phyloP scores from a whole-genome alignment of 2,797 vertebrate genomes.

The Etheostoma perlongum region DNA sequence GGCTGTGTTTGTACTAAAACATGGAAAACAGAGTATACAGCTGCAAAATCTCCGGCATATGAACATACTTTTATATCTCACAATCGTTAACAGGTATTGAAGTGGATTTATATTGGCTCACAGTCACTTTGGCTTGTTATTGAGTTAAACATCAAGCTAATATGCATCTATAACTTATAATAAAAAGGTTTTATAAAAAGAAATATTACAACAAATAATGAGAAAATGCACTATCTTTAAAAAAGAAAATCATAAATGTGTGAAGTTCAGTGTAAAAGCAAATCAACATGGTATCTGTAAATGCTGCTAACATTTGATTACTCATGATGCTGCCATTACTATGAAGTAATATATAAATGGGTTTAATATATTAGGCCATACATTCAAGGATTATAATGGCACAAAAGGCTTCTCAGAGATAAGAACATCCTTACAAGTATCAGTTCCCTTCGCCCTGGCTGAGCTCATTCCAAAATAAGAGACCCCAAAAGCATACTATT shows the following conservation, averaged over 20 bases:
- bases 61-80: neutral
- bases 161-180: slow-evolving; percentile 2
- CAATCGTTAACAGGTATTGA: slow-evolving; percentile 9
- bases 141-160: slow-evolving; percentile 24
- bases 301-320: slow-evolving; percentile 1
- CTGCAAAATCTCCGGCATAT: neutral
- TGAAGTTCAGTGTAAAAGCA: slow-evolving; percentile 41
- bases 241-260: neutral
- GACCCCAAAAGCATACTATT: neutral
- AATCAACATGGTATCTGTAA: slow-evolving; percentile 10
- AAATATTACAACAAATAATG: slow-evolving; percentile 6
- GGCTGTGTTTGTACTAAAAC: slow-evolving; percentile 19
- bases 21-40: neutral
- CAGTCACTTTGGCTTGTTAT: slow-evolving; percentile 54
- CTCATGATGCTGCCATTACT: slow-evolving; percentile 14
- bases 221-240: neutral
- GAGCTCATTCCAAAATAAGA: neutral
- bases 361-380: slow-evolving; percentile 35
- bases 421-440: slow-evolving; percentile 17
- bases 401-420: slow-evolving; percentile 49
- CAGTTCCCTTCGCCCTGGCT: slow-evolving; percentile 14
- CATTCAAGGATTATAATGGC: slow-evolving; percentile 71
- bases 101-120: slow-evolving; percentile 20
- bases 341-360: slow-evolving; percentile 1
- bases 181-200: slow-evolving; percentile 5